Conservation (phyloP, 2,888 invertebrate species). For the Rhamphomyia laevipes region DNA sequence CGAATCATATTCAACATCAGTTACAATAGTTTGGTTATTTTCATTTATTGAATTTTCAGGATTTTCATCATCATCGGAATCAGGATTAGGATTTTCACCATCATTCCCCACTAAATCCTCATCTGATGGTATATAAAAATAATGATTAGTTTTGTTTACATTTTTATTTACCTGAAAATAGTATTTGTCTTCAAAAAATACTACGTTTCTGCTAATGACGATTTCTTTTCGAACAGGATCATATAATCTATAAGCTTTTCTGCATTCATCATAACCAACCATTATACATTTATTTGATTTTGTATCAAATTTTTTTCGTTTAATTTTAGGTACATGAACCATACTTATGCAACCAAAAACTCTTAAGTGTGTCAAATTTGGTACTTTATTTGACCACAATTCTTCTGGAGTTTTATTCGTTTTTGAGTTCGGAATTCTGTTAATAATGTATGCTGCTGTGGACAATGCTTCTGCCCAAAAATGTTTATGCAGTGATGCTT, state of each 20-base stretch:
- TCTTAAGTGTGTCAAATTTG: conserved; percentile 2
- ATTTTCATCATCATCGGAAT: no score
- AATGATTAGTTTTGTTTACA: no score
- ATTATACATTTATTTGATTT: conserved; percentile 11
- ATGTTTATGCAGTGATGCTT: conserved; percentile 15
- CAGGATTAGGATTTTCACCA: no score
- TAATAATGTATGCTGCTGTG: conserved; percentile 27
- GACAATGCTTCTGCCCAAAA: conserved; percentile 32
- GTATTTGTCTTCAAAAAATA: conserved; percentile 6
- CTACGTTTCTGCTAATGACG: conserved; percentile 10
- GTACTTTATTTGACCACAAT: conserved; percentile 14
- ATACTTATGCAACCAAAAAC: conserved; percentile 8
- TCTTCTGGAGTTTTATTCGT: conserved; percentile 20
- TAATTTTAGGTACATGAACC: conserved; percentile 9
- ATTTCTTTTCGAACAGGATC: conserved; percentile 9
- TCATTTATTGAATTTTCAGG: no score
- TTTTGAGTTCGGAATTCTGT: conserved; percentile 18
- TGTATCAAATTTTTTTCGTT: conserved; percentile 8
- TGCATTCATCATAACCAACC: conserved; percentile 9
- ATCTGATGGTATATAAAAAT: no score
- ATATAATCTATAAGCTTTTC: conserved; percentile 11
- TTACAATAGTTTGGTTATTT: no score
- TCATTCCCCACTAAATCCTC: no score
- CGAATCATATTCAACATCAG: no score
- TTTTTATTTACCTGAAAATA: no score